phyloP scores from a whole-genome alignment of 2,888 invertebrate species.

The Pimpla rufipes region DNA sequence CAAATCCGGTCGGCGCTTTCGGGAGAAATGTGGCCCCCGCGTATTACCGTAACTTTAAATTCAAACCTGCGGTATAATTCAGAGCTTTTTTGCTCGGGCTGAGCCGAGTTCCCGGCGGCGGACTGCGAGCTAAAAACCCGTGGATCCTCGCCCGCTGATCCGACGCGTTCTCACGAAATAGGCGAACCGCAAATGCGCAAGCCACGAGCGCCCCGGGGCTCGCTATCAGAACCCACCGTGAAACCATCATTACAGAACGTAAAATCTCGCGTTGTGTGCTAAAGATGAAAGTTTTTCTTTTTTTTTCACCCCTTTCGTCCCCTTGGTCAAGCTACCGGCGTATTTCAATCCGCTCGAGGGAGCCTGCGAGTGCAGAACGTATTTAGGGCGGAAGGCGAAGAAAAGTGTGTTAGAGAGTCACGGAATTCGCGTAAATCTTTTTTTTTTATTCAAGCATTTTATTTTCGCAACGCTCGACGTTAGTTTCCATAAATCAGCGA shows the following conservation, averaged over 20 bases:
- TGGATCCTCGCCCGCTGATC: slow-evolving; percentile 6
- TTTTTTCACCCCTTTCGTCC: neutral
- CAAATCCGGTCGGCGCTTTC: neutral
- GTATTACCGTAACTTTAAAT: neutral
- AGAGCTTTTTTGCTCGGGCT: neutral
- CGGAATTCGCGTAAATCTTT: neutral
- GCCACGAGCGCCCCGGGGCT: neutral
- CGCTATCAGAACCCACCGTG: neutral
- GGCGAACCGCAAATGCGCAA: slow-evolving; percentile 21
- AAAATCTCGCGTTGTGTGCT: slow-evolving; percentile 18
- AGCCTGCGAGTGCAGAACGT: slow-evolving; percentile 61
- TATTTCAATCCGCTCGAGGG: slow-evolving; percentile 76
- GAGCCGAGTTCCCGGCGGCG: neutral
- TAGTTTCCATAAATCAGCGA: neutral
- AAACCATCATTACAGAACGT: slow-evolving; percentile 25
- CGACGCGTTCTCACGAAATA: slow-evolving; percentile 9
- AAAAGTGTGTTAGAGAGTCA: neutral
- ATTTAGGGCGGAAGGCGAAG: slow-evolving; percentile 71
- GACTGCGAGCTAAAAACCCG: slow-evolving; percentile 19
- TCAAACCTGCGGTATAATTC: neutral
- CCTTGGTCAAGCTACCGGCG: slow-evolving; percentile 55
- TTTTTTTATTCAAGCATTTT: slow-evolving; percentile 11
- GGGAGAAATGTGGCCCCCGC: neutral
- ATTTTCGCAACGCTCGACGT: neutral
- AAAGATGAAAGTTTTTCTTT: neutral